These are phyloP conservation scores for Imbricaverruca yamaguchii DNA, from an alignment of 2,888 invertebrate species.

Conservation along the genomic window DNA sequence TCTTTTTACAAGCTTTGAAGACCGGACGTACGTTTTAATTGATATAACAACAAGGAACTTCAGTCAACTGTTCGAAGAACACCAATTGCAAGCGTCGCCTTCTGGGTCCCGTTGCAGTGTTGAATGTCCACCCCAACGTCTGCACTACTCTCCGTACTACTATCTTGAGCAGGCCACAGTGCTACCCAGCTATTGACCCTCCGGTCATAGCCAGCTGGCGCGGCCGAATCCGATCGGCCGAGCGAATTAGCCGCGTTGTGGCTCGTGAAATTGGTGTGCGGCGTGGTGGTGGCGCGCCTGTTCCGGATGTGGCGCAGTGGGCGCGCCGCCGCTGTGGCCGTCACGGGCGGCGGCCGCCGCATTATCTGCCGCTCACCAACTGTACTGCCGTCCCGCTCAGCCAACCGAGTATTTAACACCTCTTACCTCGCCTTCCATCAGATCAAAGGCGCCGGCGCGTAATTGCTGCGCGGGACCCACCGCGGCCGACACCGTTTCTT, in stretches of 20 bases:
- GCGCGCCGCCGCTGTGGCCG: background rate
- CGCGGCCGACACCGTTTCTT: background rate
- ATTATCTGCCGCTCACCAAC: too few species aligned
- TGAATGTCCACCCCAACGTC: too few species aligned
- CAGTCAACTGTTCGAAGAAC: too few species aligned
- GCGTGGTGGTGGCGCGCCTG: background rate
- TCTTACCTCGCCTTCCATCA: background rate
- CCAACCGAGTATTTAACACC: slow-evolving; percentile 11
- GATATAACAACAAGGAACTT: too few species aligned
- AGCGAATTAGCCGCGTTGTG: background rate
- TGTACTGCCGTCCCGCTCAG: too few species aligned
- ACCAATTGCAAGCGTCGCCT: too few species aligned
- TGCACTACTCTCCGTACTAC: too few species aligned
- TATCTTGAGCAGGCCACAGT: too few species aligned
- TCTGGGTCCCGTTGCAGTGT: too few species aligned
- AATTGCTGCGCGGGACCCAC: background rate
- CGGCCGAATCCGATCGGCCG: background rate
- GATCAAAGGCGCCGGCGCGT: slow-evolving; percentile 15
- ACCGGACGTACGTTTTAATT: too few species aligned
- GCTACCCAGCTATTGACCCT: too few species aligned
- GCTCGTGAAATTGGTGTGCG: background rate
- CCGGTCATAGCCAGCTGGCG: background rate
- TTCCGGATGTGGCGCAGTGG: background rate
- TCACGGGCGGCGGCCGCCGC: background rate
- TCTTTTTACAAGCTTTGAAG: too few species aligned